Evolutionary conservation across 1,140 invertebrate genomes (phyloP).

Genomic region (Mactra quadrangularis): DNA sequence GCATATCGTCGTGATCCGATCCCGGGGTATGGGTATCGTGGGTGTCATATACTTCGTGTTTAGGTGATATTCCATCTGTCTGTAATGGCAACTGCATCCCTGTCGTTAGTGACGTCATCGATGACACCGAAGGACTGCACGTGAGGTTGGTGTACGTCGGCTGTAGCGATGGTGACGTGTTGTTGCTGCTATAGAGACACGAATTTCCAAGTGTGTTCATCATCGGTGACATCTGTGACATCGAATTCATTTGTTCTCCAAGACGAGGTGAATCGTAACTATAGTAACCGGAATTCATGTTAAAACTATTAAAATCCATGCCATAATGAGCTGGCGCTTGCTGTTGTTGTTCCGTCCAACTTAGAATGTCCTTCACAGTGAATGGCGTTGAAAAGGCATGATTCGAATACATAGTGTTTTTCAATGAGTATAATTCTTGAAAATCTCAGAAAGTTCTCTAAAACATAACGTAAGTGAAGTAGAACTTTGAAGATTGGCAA

Average conservation of each 20-base stretch:
- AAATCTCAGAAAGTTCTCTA: conserved; percentile 53
- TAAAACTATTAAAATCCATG: conserved; percentile 61
- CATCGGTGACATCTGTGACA: conserved; percentile 53
- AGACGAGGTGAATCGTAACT: conserved; percentile 44
- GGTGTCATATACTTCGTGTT: conserved; percentile 51
- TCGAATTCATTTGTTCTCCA: conserved; percentile 45
- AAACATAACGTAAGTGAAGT: conserved; percentile 56
- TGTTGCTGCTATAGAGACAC: conserved; percentile 60
- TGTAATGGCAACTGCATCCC: conserved; percentile 50
- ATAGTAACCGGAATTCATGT: conserved; percentile 54
- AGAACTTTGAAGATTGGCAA: conserved; percentile 65
- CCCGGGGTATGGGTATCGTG: conserved; percentile 40
- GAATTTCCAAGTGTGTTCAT: conserved; percentile 47
- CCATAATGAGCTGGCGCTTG: conserved; percentile 55
- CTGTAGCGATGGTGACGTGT: conserved; percentile 47
- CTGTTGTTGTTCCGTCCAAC: conserved; percentile 57
- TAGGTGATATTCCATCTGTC: conserved; percentile 46
- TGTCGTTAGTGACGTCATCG: conserved; percentile 54
- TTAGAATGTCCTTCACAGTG: conserved; percentile 61
- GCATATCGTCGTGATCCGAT: conserved; percentile 53
- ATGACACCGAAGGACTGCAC: conserved; percentile 57
- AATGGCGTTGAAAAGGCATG: conserved; percentile 62
- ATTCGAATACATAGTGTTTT: conserved; percentile 63
- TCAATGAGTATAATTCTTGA: conserved; percentile 59
- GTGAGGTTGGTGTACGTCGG: conserved; percentile 60